Conservation (phyloP, 53 echinoderm and acorn worm genomes). For the Antedon mediterranea region DNA sequence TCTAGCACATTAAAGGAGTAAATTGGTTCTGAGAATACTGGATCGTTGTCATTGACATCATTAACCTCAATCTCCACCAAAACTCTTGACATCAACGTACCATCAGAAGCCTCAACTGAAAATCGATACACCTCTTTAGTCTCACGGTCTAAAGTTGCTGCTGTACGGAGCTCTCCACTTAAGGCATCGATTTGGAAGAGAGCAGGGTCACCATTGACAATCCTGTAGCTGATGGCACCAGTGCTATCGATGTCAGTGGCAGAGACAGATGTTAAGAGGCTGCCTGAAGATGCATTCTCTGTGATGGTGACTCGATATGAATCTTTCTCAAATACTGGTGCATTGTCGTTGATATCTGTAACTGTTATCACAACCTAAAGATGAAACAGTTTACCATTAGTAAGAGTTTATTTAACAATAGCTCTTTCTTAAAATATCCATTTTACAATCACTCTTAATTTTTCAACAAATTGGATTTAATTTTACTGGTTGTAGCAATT, state of each 20-base stretch:
- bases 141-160: conserved; percentile 49
- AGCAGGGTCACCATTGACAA: conserved; percentile 36
- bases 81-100: conserved; percentile 33
- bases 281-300: conserved; percentile 30
- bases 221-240: conserved; percentile 54
- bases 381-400: neutral
- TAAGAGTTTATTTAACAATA: no score
- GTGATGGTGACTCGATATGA: conserved; percentile 49
- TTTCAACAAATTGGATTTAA: no score
- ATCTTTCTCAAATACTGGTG: conserved; percentile 41
- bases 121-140: conserved; percentile 31
- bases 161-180: conserved; percentile 44
- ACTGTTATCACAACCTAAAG: conserved; percentile 52
- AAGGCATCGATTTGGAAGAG: conserved; percentile 43
- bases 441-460: no score
- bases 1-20: conserved; percentile 69
- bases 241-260: conserved; percentile 63
- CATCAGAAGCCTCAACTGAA: conserved; percentile 53
- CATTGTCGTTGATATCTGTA: conserved; percentile 67
- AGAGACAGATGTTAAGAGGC: conserved; percentile 25
- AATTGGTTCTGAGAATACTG: conserved; percentile 32
- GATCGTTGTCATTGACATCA: conserved; percentile 71
- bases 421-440: no score
- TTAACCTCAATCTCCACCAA: conserved; percentile 40
- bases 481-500: neutral